phyloP scores from a whole-genome alignment of 2,797 vertebrate genomes.

The Mormyrus hasselquistii region DNA sequence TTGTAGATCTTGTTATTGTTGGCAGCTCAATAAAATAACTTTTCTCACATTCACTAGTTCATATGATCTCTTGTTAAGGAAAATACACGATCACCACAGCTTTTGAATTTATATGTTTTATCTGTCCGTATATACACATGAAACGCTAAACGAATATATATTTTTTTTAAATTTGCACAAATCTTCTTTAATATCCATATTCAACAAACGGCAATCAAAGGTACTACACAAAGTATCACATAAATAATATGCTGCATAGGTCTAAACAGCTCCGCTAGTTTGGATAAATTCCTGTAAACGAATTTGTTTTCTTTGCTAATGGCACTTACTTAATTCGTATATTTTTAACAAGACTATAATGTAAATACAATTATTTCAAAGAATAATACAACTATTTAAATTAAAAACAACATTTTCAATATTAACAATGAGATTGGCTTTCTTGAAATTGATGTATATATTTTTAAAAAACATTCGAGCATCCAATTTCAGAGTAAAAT shows the following conservation, averaged over 20 bases:
- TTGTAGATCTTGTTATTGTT: conserved; percentile 53
- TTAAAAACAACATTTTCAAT: neutral
- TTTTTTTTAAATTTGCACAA: neutral
- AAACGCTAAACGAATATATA: neutral
- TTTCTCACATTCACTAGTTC: conserved; percentile 49
- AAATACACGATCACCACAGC: neutral
- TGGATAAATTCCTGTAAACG: neutral
- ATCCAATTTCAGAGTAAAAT: neutral
- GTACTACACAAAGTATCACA: neutral
- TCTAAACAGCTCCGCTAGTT: neutral
- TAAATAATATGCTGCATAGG: neutral
- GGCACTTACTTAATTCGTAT: neutral
- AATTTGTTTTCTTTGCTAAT: neutral
- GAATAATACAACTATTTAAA: neutral
- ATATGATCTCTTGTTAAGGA: conserved; percentile 36
- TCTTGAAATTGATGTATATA: neutral
- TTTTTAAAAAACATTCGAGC: neutral
- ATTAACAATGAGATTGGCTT: neutral
- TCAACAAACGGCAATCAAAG: neutral
- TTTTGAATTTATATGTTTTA: neutral
- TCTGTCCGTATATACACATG: neutral
- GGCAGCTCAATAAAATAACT: conserved; percentile 48
- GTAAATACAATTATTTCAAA: neutral
- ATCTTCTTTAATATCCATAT: neutral
- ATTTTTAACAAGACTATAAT: neutral